These are phyloP conservation scores for Ciona savignyi DNA, from an alignment of 23 tunicate genomes.

Conservation along the genomic window DNA sequence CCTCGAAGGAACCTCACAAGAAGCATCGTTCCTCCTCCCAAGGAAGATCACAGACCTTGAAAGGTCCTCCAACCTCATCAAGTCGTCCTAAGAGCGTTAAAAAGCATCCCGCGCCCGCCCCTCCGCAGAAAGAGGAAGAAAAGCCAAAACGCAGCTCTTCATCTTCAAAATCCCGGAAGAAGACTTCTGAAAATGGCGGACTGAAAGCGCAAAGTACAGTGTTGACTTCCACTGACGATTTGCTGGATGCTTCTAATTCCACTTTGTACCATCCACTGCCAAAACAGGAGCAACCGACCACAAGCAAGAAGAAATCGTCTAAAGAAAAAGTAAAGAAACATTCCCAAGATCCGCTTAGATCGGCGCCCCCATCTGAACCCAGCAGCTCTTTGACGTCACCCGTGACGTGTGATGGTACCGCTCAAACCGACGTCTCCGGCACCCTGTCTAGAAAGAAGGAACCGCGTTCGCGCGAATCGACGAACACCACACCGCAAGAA, in stretches of 20 bases:
- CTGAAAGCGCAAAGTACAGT: background rate
- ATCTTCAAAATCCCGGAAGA: constrained; percentile 3
- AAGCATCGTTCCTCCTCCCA: background rate
- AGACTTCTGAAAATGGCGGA: background rate
- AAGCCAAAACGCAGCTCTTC: background rate
- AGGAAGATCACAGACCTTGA: constrained; percentile 12
- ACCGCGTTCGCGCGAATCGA: background rate
- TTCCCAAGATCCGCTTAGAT: background rate
- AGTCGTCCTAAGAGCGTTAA: background rate
- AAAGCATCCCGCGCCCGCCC: background rate
- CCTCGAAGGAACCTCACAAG: constrained; percentile 10
- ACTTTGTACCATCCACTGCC: constrained; percentile 31
- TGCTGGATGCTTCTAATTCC: constrained; percentile 18
- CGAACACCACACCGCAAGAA: constrained; percentile 4
- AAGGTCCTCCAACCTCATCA: background rate
- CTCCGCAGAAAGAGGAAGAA: background rate
- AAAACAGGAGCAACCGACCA: constrained; percentile 4
- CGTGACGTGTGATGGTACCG: constrained; percentile 22
- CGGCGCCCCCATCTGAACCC: background rate
- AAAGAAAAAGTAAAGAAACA: constrained; percentile 13
- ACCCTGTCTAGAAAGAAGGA: constrained; percentile 26
- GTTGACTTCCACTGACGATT: constrained; percentile 20
- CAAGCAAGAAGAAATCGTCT: background rate
- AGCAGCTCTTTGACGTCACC: background rate
- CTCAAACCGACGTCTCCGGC: constrained; percentile 64